Evolutionary conservation across 2,797 vertebrate species (phyloP).

Genomic region (Zenarchopterus dispar): DNA sequence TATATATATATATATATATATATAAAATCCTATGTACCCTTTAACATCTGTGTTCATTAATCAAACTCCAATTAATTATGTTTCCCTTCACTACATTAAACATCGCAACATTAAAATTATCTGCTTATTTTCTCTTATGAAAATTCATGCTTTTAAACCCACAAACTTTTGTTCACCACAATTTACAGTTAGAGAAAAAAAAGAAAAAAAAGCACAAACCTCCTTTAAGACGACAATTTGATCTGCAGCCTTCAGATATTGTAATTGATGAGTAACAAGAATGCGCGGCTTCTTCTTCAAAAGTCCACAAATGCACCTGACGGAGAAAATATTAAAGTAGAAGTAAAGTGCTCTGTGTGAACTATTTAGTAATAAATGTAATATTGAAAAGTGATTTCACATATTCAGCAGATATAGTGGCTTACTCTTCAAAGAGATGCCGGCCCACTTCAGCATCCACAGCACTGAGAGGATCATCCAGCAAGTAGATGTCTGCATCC

Average conservation of each 20-base stretch:
- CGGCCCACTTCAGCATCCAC: constrained; percentile 93
- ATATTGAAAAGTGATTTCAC: background rate
- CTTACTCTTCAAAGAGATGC: constrained; percentile 94
- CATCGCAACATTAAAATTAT: too few species aligned
- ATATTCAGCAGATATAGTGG: constrained; percentile 37
- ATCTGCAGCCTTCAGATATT: constrained; percentile 90
- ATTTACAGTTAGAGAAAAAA: background rate
- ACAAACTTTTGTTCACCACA: too few species aligned
- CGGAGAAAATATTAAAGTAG: constrained; percentile 17
- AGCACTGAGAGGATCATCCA: constrained; percentile 95
- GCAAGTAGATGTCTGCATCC: constrained; percentile 93
- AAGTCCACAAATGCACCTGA: constrained; percentile 94
- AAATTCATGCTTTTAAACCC: too few species aligned
- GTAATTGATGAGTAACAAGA: constrained; percentile 95
- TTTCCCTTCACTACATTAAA: too few species aligned
- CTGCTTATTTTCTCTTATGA: too few species aligned
- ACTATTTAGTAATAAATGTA: background rate
- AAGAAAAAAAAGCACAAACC: constrained; percentile 78
- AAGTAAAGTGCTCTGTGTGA: background rate
- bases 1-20: too few species aligned
- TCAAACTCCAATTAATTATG: too few species aligned
- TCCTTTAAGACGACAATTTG: constrained; percentile 94
- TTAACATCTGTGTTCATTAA: too few species aligned
- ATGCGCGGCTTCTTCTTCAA: constrained; percentile 90
- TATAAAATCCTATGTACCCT: too few species aligned